Conservation (phyloP, 2,797 vertebrate species). For the Arctocebus calabarensis region DNA sequence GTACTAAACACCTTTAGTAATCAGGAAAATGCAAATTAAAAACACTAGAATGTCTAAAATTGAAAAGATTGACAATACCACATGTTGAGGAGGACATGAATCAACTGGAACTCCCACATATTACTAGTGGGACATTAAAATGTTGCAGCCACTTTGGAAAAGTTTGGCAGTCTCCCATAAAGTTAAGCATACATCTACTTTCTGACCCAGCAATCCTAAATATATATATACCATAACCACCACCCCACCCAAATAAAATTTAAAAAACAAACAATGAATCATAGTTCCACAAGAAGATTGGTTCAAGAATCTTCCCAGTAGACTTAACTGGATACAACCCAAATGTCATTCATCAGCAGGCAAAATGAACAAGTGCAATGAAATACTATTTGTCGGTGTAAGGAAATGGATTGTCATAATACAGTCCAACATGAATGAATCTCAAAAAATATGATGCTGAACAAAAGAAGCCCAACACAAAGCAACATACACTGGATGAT, state of each 20-base stretch:
- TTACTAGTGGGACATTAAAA: slow-evolving; percentile 51
- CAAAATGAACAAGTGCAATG: not conserved
- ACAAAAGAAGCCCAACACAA: not conserved
- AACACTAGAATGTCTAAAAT: slow-evolving; percentile 16
- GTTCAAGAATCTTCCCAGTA: slow-evolving; percentile 8
- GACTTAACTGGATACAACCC: not conserved
- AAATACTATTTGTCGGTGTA: not conserved
- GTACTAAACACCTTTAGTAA: slow-evolving; percentile 21
- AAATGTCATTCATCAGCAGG: not conserved
- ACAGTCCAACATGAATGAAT: not conserved
- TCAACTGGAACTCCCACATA: slow-evolving; percentile 24
- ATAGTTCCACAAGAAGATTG: not conserved
- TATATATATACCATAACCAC: not conserved
- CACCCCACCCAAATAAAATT: not conserved
- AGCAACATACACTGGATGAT: not conserved
- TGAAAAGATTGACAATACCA: slow-evolving; percentile 54
- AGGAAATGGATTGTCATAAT: not conserved
- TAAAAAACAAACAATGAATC: not conserved
- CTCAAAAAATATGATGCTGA: slow-evolving; percentile 19
- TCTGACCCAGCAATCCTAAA: slow-evolving; percentile 38
- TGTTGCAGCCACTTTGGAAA: slow-evolving; percentile 43
- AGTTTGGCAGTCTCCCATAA: slow-evolving; percentile 20
- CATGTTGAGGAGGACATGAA: slow-evolving; percentile 38
- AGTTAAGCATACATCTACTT: slow-evolving; percentile 21
- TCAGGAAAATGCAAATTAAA: slow-evolving; percentile 60